Evolutionary conservation across 2,888 invertebrate genomes (phyloP).

Genomic region (Patella pellucida): DNA sequence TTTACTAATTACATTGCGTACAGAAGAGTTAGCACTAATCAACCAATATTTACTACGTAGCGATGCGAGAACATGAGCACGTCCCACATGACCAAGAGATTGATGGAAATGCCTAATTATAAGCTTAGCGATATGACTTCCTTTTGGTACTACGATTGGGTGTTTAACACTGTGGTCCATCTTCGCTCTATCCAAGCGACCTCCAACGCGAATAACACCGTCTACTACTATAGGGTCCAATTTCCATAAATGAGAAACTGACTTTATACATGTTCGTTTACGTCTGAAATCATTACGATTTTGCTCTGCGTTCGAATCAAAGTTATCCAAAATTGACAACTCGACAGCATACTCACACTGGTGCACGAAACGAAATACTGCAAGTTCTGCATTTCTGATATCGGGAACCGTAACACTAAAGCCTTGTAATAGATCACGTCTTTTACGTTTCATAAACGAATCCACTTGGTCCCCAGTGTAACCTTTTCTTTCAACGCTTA

Average conservation of each 20-base stretch:
- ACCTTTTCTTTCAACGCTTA: background rate
- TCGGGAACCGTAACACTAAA: too few species aligned
- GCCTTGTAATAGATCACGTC: too few species aligned
- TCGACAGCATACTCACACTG: too few species aligned
- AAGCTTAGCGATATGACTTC: constrained; percentile 12
- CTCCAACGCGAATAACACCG: too few species aligned
- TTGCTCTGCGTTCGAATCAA: background rate
- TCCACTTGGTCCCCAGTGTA: background rate
- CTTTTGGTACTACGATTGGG: constrained; percentile 16
- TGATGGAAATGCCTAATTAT: constrained; percentile 8
- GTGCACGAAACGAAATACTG: too few species aligned
- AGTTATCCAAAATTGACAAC: too few species aligned
- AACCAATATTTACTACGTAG: constrained; percentile 19
- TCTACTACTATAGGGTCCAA: too few species aligned
- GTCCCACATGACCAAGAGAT: background rate
- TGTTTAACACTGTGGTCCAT: constrained; percentile 9
- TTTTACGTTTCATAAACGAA: background rate
- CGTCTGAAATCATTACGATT: too few species aligned
- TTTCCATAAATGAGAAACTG: background rate
- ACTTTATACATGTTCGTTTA: too few species aligned
- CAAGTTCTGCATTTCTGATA: too few species aligned
- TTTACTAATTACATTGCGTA: background rate
- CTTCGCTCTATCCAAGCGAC: too few species aligned
- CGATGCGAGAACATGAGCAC: constrained; percentile 15
- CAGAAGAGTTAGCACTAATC: background rate